Evolutionary conservation across 1,140 invertebrate species (phyloP).

Genomic region (Thaumetopoea pityocampa): DNA sequence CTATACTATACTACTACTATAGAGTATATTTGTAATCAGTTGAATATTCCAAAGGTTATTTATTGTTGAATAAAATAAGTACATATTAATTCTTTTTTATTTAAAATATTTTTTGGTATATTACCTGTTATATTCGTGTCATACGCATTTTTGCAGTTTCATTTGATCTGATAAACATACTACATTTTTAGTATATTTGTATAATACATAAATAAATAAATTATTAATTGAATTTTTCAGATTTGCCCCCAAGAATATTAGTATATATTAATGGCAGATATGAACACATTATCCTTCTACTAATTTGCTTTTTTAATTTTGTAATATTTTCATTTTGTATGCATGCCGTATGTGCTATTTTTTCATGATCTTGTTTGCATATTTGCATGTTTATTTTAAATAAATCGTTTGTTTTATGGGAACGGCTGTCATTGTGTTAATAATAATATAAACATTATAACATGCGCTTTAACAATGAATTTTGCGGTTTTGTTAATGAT

Average conservation of each 20-base stretch:
- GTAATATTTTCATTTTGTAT: constrained; percentile 22
- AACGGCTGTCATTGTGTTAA: constrained; percentile 24
- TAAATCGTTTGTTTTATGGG: constrained; percentile 13
- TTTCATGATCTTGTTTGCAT: constrained; percentile 11
- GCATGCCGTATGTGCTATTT: constrained; percentile 17
- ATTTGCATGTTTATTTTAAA: constrained; percentile 10
- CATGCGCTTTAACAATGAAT: no score
- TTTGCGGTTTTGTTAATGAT: no score
- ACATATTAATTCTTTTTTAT: constrained; percentile 17
- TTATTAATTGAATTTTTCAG: constrained; percentile 45
- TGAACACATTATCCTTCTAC: constrained; percentile 6
- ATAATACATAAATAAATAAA: no score
- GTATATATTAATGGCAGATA: constrained; percentile 53
- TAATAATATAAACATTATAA: not conserved
- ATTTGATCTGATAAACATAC: no score
- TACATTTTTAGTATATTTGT: no score
- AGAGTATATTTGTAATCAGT: constrained; percentile 8
- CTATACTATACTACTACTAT: no score
- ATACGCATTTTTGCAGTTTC: constrained; percentile 3
- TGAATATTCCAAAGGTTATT: constrained; percentile 4
- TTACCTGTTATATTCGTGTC: constrained; percentile 1
- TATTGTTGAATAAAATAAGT: constrained; percentile 22
- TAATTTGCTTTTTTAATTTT: constrained; percentile 10
- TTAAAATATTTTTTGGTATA: constrained; percentile 13
- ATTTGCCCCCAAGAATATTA: constrained; percentile 72